Conservation (phyloP, 2,113 vertebrate species). For the Zapornia atra region DNA sequence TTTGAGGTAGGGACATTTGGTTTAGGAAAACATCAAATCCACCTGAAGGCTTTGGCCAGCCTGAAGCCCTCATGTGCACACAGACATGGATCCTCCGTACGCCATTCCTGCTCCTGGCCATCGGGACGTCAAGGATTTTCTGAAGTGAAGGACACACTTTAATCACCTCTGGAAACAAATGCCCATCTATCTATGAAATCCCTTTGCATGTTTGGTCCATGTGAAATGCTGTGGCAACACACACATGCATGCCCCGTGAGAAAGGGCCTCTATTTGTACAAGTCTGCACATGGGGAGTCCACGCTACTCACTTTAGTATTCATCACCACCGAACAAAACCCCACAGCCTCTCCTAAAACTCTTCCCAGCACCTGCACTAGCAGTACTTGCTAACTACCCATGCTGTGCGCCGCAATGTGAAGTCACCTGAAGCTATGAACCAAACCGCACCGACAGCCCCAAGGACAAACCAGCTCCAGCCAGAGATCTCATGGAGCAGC, state of each 20-base stretch:
- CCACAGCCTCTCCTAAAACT: background rate
- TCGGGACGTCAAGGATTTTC: background rate
- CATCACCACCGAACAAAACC: background rate
- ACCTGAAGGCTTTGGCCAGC: background rate
- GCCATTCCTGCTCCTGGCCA: background rate
- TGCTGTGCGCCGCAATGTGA: fast-evolving
- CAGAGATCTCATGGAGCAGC: background rate
- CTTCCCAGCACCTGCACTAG: background rate
- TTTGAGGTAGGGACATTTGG: background rate
- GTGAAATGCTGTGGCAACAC: background rate
- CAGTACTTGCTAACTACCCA: background rate
- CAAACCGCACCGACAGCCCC: fast-evolving
- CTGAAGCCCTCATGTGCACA: background rate
- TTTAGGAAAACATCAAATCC: background rate
- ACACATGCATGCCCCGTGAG: background rate
- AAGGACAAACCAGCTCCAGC: background rate
- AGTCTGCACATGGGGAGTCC: background rate
- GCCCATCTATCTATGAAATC: background rate
- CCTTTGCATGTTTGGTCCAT: background rate
- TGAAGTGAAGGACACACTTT: background rate
- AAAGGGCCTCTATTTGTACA: background rate
- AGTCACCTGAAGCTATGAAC: background rate
- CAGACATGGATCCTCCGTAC: background rate
- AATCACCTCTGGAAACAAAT: background rate
- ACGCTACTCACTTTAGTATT: background rate